Conservation (phyloP, 2,113 vertebrate genomes). For the Turdus rufiventris region DNA sequence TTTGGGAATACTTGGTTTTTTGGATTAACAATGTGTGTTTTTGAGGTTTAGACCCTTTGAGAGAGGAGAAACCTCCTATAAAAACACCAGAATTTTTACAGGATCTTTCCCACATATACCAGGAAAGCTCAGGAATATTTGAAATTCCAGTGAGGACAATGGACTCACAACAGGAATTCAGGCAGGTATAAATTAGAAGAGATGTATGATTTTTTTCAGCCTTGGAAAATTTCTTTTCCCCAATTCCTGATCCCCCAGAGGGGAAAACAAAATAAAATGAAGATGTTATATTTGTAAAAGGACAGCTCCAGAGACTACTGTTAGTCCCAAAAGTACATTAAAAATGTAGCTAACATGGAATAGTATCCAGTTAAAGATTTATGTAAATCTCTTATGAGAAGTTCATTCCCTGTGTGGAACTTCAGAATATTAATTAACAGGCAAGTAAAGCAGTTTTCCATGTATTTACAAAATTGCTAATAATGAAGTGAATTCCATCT, state of each 20-base stretch:
- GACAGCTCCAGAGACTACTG: not conserved
- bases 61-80: not conserved
- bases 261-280: not conserved
- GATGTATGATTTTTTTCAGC: not conserved
- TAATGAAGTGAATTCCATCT: not conserved
- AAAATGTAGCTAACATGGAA: not conserved
- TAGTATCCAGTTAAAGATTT: not conserved
- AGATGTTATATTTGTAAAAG: not conserved
- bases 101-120: not conserved
- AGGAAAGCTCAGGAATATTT: not conserved
- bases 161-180: not conserved
- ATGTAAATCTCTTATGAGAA: not conserved
- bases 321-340: not conserved
- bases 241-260: not conserved
- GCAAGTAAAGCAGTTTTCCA: not conserved
- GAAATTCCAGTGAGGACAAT: not conserved
- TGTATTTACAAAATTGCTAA: not conserved
- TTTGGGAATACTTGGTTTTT: not conserved
- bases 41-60: fast-evolving
- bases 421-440: not conserved
- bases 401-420: not conserved
- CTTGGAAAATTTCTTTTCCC: not conserved
- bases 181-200: not conserved
- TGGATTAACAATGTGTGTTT: not conserved
- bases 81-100: not conserved